These are phyloP conservation scores for Apomyelois bistriatella DNA, from an alignment of 2,888 invertebrate species.

Conservation along the genomic window DNA sequence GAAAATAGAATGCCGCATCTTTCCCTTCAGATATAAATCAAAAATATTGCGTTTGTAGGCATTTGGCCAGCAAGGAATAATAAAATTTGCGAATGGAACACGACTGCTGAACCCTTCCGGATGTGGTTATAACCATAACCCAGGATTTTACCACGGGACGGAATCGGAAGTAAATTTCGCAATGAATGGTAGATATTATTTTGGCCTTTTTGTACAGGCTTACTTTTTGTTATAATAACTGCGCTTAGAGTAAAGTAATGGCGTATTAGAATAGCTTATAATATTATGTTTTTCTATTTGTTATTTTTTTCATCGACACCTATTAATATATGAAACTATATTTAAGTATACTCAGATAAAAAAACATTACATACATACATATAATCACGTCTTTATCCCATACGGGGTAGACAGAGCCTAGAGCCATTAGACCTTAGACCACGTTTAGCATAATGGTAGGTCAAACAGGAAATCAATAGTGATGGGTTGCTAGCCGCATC, in stretches of 20 bases:
- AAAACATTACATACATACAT: no score
- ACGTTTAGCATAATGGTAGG: no score
- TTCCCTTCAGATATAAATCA: slow-evolving; percentile 25
- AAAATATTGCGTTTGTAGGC: slow-evolving; percentile 24
- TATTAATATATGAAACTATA: no score
- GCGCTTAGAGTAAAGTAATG: neutral
- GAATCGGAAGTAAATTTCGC: neutral
- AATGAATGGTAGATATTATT: slow-evolving; percentile 1
- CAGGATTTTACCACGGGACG: slow-evolving; percentile 18
- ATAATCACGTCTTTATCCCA: no score
- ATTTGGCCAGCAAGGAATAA: slow-evolving; percentile 27
- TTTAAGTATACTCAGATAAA: no score
- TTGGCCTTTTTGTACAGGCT: neutral
- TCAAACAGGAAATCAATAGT: no score
- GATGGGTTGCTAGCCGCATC: no score
- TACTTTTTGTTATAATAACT: neutral
- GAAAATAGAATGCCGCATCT: neutral
- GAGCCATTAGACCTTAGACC: no score
- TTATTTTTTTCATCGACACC: no score
- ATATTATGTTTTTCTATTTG: no score
- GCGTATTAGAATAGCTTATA: no score
- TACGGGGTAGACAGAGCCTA: no score
- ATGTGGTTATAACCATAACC: slow-evolving; percentile 47
- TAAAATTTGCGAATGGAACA: slow-evolving; percentile 48
- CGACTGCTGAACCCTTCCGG: slow-evolving; percentile 43